Evolutionary conservation across 2,797 vertebrate genomes (phyloP), one percentile per base, ranked within the genome.

Genomic region (Anguilla obscura): DNA sequence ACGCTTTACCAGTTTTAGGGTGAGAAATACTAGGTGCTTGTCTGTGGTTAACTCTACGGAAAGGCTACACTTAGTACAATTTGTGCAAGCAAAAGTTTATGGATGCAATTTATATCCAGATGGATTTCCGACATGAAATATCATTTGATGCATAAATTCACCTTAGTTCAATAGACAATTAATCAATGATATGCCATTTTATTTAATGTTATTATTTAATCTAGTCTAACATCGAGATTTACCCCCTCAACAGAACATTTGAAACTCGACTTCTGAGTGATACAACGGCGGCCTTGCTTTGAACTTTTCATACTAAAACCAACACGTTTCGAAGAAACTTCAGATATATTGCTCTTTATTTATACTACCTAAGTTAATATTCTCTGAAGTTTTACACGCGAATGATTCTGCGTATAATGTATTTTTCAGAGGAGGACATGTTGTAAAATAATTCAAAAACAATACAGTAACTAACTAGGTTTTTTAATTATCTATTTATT

Each of bases 321-420:
- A 82, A 82, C n/a, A 82, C 6, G 14, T 56, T 60, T 54, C 36
- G 9, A 48, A 27, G 74, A 82, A 56, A 45, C 21, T 16, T 58
- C 16, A 50, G 76, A 8, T 52, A 76, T 33, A 87, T 54, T 58
- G n/a, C 18, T 30, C 76, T 79, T 21, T 79, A 56, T 86, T 86
- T 76, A 40, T 18, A 79, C 54, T 50, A 48, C 21, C 24, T 76
- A 36, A 27, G n/a, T 10, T 71, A 27, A 2, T 27, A 30, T 71
- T 27, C 0, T 33, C 9, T 71, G n/a, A 27, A 71, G 40, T 45
- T 5, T 45, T 27, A 71, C 10, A 16, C 30, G 2, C 24, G 16
- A 30, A 52, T 52, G 50, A 52, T 1, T 21, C 6, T 9, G 12
- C 69, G 12, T 1, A 16, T 36, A 76, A 3, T 30, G 30, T 33